Evolutionary conservation across 2,888 invertebrate species (phyloP).

Genomic region (Cerastis rubricosa): DNA sequence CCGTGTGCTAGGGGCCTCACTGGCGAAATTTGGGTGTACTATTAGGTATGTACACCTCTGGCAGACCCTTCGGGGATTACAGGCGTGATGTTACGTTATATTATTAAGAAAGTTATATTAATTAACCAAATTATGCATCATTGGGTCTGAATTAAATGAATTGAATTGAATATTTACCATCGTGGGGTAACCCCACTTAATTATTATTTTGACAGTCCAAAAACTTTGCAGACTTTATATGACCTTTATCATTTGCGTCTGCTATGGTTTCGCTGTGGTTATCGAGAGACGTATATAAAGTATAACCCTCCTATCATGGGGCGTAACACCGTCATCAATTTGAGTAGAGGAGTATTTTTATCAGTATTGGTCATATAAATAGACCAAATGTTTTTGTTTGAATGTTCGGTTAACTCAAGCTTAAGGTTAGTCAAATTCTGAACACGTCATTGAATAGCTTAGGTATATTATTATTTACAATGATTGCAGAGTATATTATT

Average conservation of each 20-base stretch:
- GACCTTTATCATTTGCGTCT: background rate
- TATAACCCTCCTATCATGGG: constrained; percentile 20
- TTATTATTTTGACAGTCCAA: background rate
- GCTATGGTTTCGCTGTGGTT: background rate
- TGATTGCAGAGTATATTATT: background rate
- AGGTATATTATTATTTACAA: background rate
- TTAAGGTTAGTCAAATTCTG: background rate
- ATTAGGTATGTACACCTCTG: too few species aligned
- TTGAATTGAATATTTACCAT: too few species aligned
- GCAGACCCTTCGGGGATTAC: too few species aligned
- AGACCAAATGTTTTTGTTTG: constrained; percentile 12
- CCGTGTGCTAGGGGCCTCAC: too few species aligned
- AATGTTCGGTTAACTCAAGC: constrained; percentile 6
- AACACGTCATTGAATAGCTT: background rate
- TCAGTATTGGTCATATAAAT: constrained; percentile 29
- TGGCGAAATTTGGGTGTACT: too few species aligned
- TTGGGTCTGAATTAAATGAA: too few species aligned
- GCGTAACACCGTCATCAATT: background rate
- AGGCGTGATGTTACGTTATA: too few species aligned
- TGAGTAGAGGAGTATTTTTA: constrained; percentile 26
- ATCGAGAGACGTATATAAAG: background rate
- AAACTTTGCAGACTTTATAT: background rate
- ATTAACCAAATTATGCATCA: too few species aligned
- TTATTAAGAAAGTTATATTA: background rate
- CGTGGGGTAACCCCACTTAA: background rate